Evolutionary conservation across 1,140 invertebrate genomes (phyloP).

Genomic region (Grapholita molesta): DNA sequence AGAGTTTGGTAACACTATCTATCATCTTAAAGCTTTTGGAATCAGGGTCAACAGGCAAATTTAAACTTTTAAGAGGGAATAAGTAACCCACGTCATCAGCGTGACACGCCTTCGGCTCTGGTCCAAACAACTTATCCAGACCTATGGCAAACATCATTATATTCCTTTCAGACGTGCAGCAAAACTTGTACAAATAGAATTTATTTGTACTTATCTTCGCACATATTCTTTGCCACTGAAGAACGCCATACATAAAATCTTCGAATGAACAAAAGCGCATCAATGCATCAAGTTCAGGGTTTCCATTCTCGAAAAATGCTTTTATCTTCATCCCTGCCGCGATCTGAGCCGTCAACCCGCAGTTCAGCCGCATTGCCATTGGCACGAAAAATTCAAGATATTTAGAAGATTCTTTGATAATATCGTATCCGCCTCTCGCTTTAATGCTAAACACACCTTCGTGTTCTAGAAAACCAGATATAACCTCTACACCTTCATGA

Average conservation of each 20-base stretch:
- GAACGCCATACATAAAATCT: constrained; percentile 26
- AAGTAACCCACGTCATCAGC: constrained; percentile 44
- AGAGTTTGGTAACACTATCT: constrained; percentile 36
- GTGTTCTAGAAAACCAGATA: constrained; percentile 42
- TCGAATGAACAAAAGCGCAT: constrained; percentile 26
- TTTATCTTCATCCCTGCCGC: constrained; percentile 40
- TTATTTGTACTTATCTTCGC: constrained; percentile 32
- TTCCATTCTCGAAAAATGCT: constrained; percentile 35
- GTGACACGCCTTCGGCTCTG: constrained; percentile 28
- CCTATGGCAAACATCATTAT: constrained; percentile 20
- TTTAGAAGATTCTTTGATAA: constrained; percentile 30
- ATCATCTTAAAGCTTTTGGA: constrained; percentile 36
- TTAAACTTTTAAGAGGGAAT: constrained; percentile 28
- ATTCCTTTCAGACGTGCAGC: constrained; percentile 44
- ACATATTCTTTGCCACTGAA: constrained; percentile 32
- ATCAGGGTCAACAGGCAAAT: constrained; percentile 22
- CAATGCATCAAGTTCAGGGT: constrained; percentile 22
- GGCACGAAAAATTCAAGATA: constrained; percentile 40
- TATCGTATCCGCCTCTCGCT: constrained; percentile 4
- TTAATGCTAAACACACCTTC: constrained; percentile 39
- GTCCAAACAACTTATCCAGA: constrained; percentile 13
- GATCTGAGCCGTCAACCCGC: constrained; percentile 26
- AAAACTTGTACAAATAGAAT: constrained; percentile 45
- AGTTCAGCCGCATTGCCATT: constrained; percentile 21
- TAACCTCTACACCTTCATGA: constrained; percentile 49